These are phyloP conservation scores for Microtus pennsylvanicus DNA, from an alignment of 2,113 vertebrate genomes.

Conservation along the genomic window DNA sequence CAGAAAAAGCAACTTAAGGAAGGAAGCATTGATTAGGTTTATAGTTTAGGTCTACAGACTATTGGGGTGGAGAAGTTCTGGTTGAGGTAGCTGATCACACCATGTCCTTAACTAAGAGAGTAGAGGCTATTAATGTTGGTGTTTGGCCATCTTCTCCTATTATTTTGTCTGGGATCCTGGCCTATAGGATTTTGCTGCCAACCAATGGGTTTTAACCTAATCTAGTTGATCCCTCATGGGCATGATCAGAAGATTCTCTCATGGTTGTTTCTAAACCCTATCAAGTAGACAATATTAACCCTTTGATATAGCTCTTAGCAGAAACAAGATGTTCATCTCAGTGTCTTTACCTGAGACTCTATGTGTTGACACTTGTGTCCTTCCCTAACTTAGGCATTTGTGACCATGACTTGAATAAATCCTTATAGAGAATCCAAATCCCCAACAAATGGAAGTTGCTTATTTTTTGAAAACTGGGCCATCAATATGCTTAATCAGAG, in stretches of 20 bases:
- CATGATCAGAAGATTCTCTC: background rate
- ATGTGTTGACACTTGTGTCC: background rate
- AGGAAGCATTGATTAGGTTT: background rate
- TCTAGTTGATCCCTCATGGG: background rate
- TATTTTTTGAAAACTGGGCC: background rate
- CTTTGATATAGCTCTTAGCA: background rate
- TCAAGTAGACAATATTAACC: background rate
- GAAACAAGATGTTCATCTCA: background rate
- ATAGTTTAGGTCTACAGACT: background rate
- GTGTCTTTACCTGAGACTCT: background rate
- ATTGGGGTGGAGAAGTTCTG: background rate
- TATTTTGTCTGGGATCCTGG: background rate
- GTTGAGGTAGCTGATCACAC: background rate
- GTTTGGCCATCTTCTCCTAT: background rate
- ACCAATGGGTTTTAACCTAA: too few species aligned
- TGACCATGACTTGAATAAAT: background rate
- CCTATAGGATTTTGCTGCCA: background rate
- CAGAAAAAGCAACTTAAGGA: background rate
- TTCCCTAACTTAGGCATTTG: accelerated
- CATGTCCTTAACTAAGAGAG: background rate
- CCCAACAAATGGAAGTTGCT: background rate
- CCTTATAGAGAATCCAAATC: background rate
- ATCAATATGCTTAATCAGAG: background rate
- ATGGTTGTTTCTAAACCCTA: background rate
- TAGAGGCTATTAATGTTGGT: background rate